A percentile compares a stretch with the other conserved stretches of the same genome.
phyloP scores from a whole-genome alignment of 1,140 invertebrate species.

The Drosophila pseudoobscura region DNA sequence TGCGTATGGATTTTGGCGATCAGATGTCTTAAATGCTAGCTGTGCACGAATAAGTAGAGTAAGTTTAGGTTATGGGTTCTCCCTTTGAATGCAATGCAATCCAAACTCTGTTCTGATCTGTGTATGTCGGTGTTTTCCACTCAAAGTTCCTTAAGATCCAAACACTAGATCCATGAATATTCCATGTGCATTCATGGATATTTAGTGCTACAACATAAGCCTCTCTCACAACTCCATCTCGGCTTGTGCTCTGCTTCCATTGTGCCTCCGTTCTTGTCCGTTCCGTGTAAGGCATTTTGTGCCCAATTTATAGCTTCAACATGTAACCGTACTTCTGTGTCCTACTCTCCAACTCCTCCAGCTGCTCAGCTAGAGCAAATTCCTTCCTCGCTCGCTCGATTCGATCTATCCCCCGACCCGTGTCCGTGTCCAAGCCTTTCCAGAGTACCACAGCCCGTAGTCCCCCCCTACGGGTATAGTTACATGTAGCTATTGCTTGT shows the following conservation, averaged over 20 bases:
- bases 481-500: conserved; percentile 83
- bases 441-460: conserved; percentile 25
- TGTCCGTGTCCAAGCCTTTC: background rate
- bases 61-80: conserved; percentile 22
- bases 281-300: conserved; percentile 36
- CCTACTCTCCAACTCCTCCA: background rate
- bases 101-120: conserved; percentile 4
- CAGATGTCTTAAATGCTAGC: conserved; percentile 10
- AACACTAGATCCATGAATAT: too few relatives aligned
- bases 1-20: background rate
- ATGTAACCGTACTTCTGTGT: conserved; percentile 52
- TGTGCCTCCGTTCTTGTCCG: background rate
- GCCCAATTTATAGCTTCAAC: conserved; percentile 43
- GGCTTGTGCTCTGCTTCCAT: too few relatives aligned
- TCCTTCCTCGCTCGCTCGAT: background rate
- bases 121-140: background rate
- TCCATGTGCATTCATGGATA: conserved; percentile 17
- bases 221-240: background rate
- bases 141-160: too few relatives aligned
- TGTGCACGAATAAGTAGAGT: conserved; percentile 17
- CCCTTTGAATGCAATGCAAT: conserved; percentile 1
- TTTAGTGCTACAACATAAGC: conserved; percentile 30
- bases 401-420: conserved; percentile 47
- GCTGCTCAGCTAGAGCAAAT: background rate
- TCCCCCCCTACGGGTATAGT: conserved; percentile 73